These are phyloP conservation scores for Chamaetylas fuelleborni DNA, from an alignment of 2,113 vertebrate genomes.

Conservation along the genomic window DNA sequence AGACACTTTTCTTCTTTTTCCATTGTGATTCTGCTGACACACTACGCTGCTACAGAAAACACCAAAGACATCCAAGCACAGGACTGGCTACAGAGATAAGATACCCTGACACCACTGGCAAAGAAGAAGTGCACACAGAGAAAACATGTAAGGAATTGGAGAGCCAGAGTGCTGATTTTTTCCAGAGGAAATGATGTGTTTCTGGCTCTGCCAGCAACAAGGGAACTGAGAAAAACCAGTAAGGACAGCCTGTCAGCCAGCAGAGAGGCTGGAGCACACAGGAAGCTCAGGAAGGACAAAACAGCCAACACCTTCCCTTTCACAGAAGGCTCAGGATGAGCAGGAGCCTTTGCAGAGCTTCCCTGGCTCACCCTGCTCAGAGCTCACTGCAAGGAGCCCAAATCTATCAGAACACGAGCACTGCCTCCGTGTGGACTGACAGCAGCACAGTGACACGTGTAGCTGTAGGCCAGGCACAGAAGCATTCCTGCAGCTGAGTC, in stretches of 20 bases:
- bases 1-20: not conserved
- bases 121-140: not conserved
- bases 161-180: not conserved
- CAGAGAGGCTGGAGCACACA: not conserved
- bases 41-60: not conserved
- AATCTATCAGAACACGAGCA: not conserved
- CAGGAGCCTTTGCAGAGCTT: not conserved
- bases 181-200: not conserved
- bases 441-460: not conserved
- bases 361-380: not conserved
- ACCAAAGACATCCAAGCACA: not conserved
- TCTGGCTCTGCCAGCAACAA: not conserved
- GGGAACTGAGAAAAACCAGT: not conserved
- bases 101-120: not conserved
- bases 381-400: not conserved
- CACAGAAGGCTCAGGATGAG: not conserved
- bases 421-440: not conserved
- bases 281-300: not conserved
- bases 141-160: not conserved
- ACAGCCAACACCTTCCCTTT: not conserved
- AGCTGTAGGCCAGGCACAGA: not conserved
- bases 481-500: slow-evolving; percentile 18
- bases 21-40: not conserved
- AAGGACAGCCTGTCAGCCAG: not conserved
- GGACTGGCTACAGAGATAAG: not conserved